Evolutionary conservation across 1,140 invertebrate species (phyloP), one percentile per base, ranked within the genome.

Genomic region (Drosophila pandora): DNA sequence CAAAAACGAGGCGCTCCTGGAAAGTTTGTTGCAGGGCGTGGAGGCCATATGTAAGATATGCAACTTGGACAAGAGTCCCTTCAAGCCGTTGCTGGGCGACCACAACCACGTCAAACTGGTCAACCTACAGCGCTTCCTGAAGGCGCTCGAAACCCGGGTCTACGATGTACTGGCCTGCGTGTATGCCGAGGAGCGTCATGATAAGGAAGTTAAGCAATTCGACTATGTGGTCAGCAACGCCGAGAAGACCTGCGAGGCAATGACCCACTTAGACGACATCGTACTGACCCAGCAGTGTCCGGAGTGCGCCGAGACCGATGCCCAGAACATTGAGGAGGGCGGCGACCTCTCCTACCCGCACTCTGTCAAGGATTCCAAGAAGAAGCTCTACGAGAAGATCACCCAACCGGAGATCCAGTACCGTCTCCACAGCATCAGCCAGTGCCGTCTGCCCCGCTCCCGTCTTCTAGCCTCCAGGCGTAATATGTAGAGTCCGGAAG

Each of bases 251-350:
- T 67, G 80, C 7, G 74, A 81, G 6, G 8, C 59, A 13, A 68
- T 67, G n/a, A 87, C 79, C 13, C 52, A 54, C 58, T 59, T 87
- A 28, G 59, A 81, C n/a, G 68, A 87, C 13, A 84, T 87, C 32
- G 77, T 90, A 17, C 59, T 80, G 10, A 76, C 81, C 53, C 76
- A 83, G 12, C 85, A 90, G 43, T 90, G 85, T 53, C 71, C 85
- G 3, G 85, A 90, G 50, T 90, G 85, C 58, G 85, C 85, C 17
- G 79, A 84, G 58, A 73, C 73, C n/a, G 85, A 90, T 45, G 82
- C 80, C 47, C 74, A 80, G 22, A 87, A 87, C 41, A 73, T 81
- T 30, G 81, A 85, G 30, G 81, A 81, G 21, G 71, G 69, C 21
- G 79, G 69, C 28, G 77, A 78, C 12, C 72, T 72, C 1, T 70